Base-by-base conservation (phyloP, 1,140 invertebrate genomes). In the Musca domestica region DNA sequence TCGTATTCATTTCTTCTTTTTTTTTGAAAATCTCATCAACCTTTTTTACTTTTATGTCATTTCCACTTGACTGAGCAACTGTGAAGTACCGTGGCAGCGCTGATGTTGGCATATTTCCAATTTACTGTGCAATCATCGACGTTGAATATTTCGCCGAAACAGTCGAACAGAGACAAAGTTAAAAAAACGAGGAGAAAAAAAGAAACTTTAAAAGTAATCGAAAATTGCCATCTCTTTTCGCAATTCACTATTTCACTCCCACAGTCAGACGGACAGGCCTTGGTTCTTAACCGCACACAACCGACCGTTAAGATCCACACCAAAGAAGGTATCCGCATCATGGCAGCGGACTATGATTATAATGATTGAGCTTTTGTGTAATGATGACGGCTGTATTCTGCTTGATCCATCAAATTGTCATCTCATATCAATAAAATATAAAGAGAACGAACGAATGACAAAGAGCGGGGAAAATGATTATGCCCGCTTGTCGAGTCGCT, bases 391-490 rank as follows among this genome's bases (percentile, higher is more conserved):
- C 41, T 61, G 27, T 41, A 41, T 61, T 61, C 41, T 61, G 56
- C 27, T 61, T 61, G 56, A 61, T 61, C 56, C 56, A 61, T 61
- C 56, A 61, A 61, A 61, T 61, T 61, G 56, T 61, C 56, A 61
- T 61, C 56, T 61, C 56, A 61, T 61, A 61, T 61, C 56, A 61
- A 61, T 61, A 61, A 61, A 61, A 61, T 34, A 61, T 61, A 41
- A 41, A 41, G 34, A 41, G 34, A 7, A 5, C 34, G 6, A 7
- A 5, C 34, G 6, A 41, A 10, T 41, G 12, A 41, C 6, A 41
- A 9, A 41, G 12, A 41, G 34, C 10, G 34, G 34, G 34, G 4
- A 12, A 41, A 41, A 9, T 5, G 10, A 12, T 41, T 41, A 10
- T 41, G n/a, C n/a, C 10, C 34, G 34, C 12, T 7, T 41, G 6